These are phyloP conservation scores for Ciconia boyciana DNA, from an alignment of 2,113 vertebrate genomes.

Conservation along the genomic window DNA sequence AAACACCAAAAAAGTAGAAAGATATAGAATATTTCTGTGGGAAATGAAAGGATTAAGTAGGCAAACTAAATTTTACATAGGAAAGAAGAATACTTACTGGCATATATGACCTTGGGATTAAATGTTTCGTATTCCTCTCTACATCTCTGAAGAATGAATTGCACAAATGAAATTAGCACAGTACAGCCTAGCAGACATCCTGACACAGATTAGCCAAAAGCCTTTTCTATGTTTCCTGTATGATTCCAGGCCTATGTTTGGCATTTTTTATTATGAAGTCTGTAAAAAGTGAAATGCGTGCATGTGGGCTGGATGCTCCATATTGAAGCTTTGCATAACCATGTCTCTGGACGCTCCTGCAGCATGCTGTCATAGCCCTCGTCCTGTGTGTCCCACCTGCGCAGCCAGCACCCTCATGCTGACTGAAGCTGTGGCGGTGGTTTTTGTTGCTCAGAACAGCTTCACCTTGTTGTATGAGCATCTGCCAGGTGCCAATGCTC, in stretches of 20 bases:
- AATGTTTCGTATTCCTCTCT: background rate
- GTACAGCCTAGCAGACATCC: background rate
- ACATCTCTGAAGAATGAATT: background rate
- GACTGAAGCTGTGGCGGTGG: background rate
- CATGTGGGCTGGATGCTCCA: background rate
- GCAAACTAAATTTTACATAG: background rate
- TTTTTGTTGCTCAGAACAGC: background rate
- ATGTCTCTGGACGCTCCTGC: background rate
- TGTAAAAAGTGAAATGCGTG: background rate
- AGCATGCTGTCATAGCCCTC: too few relatives aligned
- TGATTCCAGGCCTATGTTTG: background rate
- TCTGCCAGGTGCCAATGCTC: background rate
- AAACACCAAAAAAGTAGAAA: background rate
- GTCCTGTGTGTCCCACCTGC: rapidly evolving
- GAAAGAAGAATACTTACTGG: background rate
- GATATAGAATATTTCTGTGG: background rate
- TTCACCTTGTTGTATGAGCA: background rate
- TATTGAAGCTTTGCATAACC: background rate
- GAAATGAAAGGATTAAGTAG: background rate
- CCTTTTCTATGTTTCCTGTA: background rate
- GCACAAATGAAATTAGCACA: background rate
- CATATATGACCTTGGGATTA: background rate
- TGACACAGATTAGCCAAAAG: background rate
- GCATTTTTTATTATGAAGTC: background rate
- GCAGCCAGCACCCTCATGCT: background rate